Conservation (phyloP, 2,797 vertebrate genomes). For the Cygnus olor region DNA sequence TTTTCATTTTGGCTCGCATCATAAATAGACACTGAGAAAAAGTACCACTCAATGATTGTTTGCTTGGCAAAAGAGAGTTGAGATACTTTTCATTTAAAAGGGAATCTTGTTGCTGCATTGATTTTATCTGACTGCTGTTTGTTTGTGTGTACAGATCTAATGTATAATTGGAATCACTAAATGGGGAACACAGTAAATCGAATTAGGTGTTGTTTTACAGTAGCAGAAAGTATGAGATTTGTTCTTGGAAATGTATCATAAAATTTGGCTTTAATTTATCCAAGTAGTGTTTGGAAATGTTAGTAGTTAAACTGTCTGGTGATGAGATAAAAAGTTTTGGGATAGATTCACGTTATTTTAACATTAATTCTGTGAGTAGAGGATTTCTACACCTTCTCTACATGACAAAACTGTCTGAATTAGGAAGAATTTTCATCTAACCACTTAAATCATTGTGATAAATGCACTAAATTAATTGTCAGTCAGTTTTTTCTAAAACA, state of each 20-base stretch:
- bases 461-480: slow-evolving; percentile 47
- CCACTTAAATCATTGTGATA: background rate
- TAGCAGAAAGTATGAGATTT: background rate
- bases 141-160: slow-evolving; percentile 70
- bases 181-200: slow-evolving; percentile 16
- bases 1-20: slow-evolving; percentile 63
- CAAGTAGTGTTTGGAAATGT: background rate
- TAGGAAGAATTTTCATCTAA: slow-evolving; percentile 23
- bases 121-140: slow-evolving; percentile 75
- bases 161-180: slow-evolving; percentile 69
- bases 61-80: slow-evolving; percentile 60
- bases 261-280: background rate
- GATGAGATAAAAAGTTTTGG: background rate
- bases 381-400: background rate
- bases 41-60: slow-evolving; percentile 56
- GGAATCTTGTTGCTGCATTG: slow-evolving; percentile 71
- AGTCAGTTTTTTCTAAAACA: slow-evolving; percentile 3
- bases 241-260: background rate
- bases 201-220: background rate
- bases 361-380: background rate
- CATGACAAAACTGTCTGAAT: slow-evolving; percentile 7
- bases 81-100: slow-evolving; percentile 75
- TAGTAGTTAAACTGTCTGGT: background rate
- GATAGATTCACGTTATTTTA: background rate
- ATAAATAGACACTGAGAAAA: slow-evolving; percentile 64